Evolutionary conservation across 2,888 invertebrate genomes (phyloP).

Genomic region (Torymus auratus): DNA sequence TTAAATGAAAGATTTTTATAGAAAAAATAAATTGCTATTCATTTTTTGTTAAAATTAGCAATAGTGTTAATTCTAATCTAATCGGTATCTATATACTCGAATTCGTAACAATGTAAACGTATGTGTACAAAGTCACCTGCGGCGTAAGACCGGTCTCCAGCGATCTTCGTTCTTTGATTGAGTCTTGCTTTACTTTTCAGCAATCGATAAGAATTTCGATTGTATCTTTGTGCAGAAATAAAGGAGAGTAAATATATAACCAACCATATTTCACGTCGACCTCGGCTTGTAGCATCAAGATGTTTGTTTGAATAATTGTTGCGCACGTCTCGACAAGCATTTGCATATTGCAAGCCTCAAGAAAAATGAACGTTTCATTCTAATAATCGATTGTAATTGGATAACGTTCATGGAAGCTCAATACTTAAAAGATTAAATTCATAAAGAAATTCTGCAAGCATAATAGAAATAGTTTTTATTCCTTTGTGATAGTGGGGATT

Average conservation of each 20-base stretch:
- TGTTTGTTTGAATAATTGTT: conserved; percentile 39
- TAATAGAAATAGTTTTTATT: too few species aligned
- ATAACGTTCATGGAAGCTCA: too few species aligned
- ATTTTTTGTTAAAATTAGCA: too few species aligned
- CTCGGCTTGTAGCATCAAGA: conserved; percentile 29
- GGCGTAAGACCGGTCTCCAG: background rate
- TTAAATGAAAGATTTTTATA: too few species aligned
- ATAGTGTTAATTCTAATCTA: too few species aligned
- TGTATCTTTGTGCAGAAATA: conserved; percentile 23
- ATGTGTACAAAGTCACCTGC: background rate
- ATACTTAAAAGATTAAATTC: too few species aligned
- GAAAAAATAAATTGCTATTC: too few species aligned
- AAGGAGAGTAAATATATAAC: conserved; percentile 22
- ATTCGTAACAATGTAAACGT: background rate
- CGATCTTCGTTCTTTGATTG: conserved; percentile 17
- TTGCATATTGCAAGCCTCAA: background rate
- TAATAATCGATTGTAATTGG: too few species aligned
- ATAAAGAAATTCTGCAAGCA: too few species aligned
- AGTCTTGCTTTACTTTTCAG: conserved; percentile 38
- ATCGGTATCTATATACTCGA: too few species aligned
- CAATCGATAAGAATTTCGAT: conserved; percentile 41
- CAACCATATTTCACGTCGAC: conserved; percentile 29
- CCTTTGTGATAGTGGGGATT: too few species aligned
- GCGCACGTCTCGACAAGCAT: background rate
- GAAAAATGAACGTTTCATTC: too few species aligned